A percentile compares a stretch with the other conserved stretches of the same genome.
phyloP scores from a whole-genome alignment of 2,797 vertebrate genomes.

The Menidia menidia region DNA sequence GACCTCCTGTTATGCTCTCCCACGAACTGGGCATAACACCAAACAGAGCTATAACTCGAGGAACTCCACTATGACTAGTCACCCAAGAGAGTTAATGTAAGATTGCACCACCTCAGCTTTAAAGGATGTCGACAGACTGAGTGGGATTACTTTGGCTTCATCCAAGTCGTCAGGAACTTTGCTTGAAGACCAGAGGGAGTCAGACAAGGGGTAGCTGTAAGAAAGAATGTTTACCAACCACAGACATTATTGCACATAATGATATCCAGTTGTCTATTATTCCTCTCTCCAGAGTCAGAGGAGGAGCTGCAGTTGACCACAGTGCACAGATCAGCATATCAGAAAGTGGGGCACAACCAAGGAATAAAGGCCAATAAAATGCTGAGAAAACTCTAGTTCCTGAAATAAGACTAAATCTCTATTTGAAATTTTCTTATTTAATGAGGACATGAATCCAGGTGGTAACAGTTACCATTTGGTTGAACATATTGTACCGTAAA shows the following conservation, averaged over 20 bases:
- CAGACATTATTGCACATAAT: conserved; percentile 62
- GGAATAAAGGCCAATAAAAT: conserved; percentile 3
- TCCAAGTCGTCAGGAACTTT: conserved; percentile 75
- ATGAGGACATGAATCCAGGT: not conserved
- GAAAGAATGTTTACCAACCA: conserved; percentile 60
- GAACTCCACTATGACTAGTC: conserved; percentile 61
- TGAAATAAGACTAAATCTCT: too few species aligned
- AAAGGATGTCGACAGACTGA: conserved; percentile 77
- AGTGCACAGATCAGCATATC: conserved; percentile 66
- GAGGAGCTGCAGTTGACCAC: conserved; percentile 52
- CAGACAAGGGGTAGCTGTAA: conserved; percentile 70
- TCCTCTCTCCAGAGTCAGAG: conserved; percentile 55
- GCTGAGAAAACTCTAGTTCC: too few species aligned
- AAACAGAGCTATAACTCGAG: conserved; percentile 68
- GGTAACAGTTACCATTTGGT: not conserved
- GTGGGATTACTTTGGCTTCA: conserved; percentile 74
- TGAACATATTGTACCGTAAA: conserved; percentile 31
- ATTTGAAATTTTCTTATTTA: not conserved
- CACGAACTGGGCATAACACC: conserved; percentile 1
- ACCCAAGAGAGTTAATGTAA: conserved; percentile 69
- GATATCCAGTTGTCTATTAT: conserved; percentile 44
- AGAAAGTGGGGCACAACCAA: conserved; percentile 19
- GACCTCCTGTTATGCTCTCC: too few species aligned
- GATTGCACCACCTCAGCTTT: conserved; percentile 66
- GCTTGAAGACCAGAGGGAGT: conserved; percentile 66